phyloP scores from a whole-genome alignment of 2,888 invertebrate species.

The Ichneumoninae sp. region DNA sequence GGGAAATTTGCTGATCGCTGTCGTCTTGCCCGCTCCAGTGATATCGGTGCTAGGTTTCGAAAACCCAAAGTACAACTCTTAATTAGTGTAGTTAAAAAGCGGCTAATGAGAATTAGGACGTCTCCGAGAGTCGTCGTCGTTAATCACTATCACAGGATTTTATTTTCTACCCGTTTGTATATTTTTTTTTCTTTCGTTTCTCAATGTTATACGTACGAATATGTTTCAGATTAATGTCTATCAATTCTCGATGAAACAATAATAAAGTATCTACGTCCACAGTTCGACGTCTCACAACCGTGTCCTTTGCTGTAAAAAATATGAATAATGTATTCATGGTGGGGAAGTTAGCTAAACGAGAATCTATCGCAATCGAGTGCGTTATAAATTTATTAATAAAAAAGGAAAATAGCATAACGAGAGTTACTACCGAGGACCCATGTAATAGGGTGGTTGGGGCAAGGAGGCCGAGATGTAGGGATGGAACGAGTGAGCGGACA shows the following conservation, averaged over 20 bases:
- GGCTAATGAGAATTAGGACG: not conserved
- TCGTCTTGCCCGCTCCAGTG: not conserved
- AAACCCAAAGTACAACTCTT: not conserved
- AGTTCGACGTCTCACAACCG: too few species aligned
- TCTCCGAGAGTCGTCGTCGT: not conserved
- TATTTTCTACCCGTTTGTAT: slow-evolving; percentile 18
- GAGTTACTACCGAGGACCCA: not conserved
- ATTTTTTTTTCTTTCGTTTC: not conserved
- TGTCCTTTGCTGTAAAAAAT: not conserved
- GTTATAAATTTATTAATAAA: not conserved
- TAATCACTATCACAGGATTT: not conserved
- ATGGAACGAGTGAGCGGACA: slow-evolving; percentile 86
- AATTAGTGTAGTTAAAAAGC: not conserved
- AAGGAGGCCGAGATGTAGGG: slow-evolving; percentile 88
- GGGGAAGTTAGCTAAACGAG: slow-evolving; percentile 11
- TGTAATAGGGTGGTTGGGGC: too few species aligned
- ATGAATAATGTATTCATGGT: not conserved
- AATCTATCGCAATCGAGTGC: not conserved
- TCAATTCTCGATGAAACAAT: slow-evolving; percentile 12
- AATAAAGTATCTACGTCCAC: slow-evolving; percentile 9
- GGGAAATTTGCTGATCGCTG: not conserved
- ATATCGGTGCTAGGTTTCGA: not conserved
- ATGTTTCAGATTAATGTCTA: slow-evolving; percentile 10
- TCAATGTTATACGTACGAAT: slow-evolving; percentile 19
- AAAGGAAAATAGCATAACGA: not conserved